Evolutionary conservation across 1,140 invertebrate genomes (phyloP), one percentile per base, ranked within the genome.

Genomic region (Eufriesea mexicana): DNA sequence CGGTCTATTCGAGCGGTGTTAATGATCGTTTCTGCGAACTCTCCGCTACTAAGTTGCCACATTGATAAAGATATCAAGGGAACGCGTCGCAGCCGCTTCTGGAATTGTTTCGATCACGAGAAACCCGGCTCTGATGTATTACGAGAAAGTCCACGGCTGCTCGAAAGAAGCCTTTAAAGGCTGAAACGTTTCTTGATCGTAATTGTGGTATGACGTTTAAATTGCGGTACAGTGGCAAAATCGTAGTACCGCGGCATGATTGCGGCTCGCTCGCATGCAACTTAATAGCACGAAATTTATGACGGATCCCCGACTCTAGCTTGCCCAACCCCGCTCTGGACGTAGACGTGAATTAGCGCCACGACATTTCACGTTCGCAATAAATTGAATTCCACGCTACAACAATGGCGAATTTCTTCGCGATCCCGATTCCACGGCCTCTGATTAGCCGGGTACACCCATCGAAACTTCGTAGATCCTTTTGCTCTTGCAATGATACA

Each of bases 211-310:
- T 71, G 81, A 78, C 74, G 66, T 77, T 83, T 78, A 83, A 83
- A 83, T 83, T 83, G 81, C 81, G 23, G 64, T 35, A 71, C 74
- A 77, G 81, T 83, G 74, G 81, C 64, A 83, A 76, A 83, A 83
- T 83, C 74, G 80, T 70, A 70, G 74, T 78, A 42, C 51, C 45
- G 64, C 73, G 64, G 54, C 66, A 61, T 70, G 74, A 77, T 78
- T 77, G 81, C 74, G 35, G 42, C 28, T 16, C 55, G 55, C 47
- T 78, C 64, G 81, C 81, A 83, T 78, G 81, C 81, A 78, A 83
- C 66, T 62, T 83, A 83, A 83, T 83, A 70, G 64, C 80, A 83
- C 74, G 74, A 83, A 78, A 83, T 70, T 83, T 83, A 78, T 78
- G 80, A 83, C 74, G 47, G 66, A 77, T 83, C 80, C 78, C 51